phyloP scores from a whole-genome alignment of 92 coral and sea anemone genomes.

The Pocillopora grandis region DNA sequence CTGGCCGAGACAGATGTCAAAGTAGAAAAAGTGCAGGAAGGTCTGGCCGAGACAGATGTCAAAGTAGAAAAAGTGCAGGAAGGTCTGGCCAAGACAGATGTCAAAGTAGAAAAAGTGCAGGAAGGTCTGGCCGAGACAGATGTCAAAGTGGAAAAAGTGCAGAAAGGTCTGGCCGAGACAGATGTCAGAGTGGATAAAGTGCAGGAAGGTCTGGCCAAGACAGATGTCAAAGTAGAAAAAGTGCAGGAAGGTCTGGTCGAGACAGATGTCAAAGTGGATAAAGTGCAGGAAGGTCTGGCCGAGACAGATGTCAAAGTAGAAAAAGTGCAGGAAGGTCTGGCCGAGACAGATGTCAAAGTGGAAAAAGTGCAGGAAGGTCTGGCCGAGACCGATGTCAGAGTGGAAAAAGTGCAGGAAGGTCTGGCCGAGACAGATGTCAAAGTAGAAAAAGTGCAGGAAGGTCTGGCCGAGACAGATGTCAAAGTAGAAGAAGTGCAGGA shows the following conservation, averaged over 20 bases:
- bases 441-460: neutral
- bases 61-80: neutral
- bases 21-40: neutral
- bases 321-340: neutral
- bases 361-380: neutral
- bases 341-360: neutral
- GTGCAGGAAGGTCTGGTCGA: neutral
- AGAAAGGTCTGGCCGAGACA: neutral
- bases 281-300: neutral
- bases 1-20: neutral
- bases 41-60: neutral
- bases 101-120: neutral
- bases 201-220: neutral
- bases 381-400: too few species aligned
- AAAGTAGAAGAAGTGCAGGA: too few species aligned
- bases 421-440: neutral
- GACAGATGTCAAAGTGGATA: neutral
- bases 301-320: neutral
- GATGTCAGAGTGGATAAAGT: neutral
- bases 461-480: neutral
- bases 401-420: neutral
- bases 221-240: too few species aligned
- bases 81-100: neutral
- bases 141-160: too few species aligned
- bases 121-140: neutral